phyloP scores from a whole-genome alignment of 2,888 invertebrate genomes.

The Enchytraeus crypticus region DNA sequence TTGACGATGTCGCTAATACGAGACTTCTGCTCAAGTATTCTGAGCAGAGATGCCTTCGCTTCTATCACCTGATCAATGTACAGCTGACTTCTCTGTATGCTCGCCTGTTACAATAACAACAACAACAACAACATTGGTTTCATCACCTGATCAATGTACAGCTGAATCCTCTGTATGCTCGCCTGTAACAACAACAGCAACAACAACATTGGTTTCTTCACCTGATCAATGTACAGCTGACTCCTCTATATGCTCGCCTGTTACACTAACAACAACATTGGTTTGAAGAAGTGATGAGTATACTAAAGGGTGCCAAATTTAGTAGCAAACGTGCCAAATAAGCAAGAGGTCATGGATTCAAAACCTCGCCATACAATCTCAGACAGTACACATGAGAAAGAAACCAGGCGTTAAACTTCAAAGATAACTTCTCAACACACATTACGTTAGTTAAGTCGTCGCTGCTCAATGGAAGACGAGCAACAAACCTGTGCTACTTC shows the following conservation, averaged over 20 bases:
- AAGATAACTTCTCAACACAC: no score
- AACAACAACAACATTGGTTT: constrained; percentile 80
- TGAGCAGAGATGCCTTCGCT: constrained; percentile 72
- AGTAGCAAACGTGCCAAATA: no score
- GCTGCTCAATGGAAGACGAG: no score
- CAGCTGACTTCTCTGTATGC: constrained; percentile 85
- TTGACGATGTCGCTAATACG: constrained; percentile 80
- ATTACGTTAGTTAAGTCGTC: no score
- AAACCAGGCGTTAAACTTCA: no score
- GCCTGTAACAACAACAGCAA: constrained; percentile 88
- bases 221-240: constrained; percentile 82
- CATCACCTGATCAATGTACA: constrained; percentile 79
- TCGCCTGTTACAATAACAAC: constrained; percentile 63
- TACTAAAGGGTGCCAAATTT: no score
- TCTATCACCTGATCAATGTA: constrained; percentile 84
- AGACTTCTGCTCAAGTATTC: constrained; percentile 77
- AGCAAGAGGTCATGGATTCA: no score
- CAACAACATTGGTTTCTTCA: constrained; percentile 76
- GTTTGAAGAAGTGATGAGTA: no score
- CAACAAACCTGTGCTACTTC: no score
- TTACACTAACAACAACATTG: no score
- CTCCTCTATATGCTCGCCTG: constrained; percentile 91
- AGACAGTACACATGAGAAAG: no score
- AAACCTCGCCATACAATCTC: no score
- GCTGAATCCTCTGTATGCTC: constrained; percentile 84